Evolutionary conservation across 2,113 vertebrate species (phyloP).

Genomic region (Bettongia penicillata): DNA sequence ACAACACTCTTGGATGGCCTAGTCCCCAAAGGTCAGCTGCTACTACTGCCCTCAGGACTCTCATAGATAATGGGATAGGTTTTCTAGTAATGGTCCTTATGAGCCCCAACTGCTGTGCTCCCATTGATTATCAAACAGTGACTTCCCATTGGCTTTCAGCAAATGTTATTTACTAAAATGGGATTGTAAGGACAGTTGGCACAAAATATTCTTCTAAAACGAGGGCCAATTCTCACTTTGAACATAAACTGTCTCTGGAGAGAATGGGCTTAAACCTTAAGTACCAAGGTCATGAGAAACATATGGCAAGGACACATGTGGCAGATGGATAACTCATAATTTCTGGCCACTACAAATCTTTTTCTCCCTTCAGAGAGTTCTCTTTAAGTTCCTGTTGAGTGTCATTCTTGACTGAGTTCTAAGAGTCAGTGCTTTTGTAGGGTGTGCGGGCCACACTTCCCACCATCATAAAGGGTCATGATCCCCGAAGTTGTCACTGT

Average conservation of each 20-base stretch:
- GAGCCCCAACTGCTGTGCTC: background rate
- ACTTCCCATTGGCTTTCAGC: background rate
- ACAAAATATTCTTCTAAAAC: background rate
- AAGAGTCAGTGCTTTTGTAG: background rate
- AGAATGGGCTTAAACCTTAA: background rate
- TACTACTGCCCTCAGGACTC: background rate
- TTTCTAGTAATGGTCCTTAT: background rate
- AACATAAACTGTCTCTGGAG: background rate
- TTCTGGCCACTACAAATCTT: background rate
- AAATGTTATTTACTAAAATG: background rate
- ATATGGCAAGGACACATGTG: background rate
- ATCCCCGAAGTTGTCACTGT: background rate
- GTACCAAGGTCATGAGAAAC: background rate
- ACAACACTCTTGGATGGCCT: background rate
- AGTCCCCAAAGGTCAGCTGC: background rate
- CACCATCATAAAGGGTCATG: background rate
- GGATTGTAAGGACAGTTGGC: background rate
- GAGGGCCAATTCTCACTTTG: background rate
- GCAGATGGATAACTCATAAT: background rate
- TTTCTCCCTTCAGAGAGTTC: background rate
- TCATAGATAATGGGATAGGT: background rate
- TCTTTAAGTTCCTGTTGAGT: background rate
- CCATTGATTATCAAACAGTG: background rate
- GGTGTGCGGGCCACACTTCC: background rate
- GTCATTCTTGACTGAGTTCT: background rate